phyloP scores from a whole-genome alignment of 2,888 invertebrate genomes.

The Thereva unica region DNA sequence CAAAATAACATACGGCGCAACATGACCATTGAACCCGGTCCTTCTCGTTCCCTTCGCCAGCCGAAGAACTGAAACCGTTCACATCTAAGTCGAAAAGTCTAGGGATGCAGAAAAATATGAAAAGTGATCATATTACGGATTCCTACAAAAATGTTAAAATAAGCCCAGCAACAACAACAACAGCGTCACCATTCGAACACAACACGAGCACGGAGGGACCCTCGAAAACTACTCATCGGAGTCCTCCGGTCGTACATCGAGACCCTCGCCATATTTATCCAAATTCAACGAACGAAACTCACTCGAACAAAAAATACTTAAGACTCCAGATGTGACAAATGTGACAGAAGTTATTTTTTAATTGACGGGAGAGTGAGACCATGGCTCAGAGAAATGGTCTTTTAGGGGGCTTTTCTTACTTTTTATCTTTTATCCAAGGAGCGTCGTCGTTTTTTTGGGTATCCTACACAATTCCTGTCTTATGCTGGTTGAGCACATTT shows the following conservation, averaged over 20 bases:
- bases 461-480: not conserved
- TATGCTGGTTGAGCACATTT: slow-evolving; percentile 28
- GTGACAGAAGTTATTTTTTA: slow-evolving; percentile 44
- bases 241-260: no score
- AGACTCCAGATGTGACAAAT: slow-evolving; percentile 39
- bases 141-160: slow-evolving; percentile 16
- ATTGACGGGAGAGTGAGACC: slow-evolving; percentile 36
- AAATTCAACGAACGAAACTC: no score
- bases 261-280: no score
- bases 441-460: slow-evolving; percentile 3
- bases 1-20: not conserved
- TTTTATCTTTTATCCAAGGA: slow-evolving; percentile 26
- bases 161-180: slow-evolving; percentile 1
- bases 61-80: slow-evolving; percentile 19
- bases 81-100: slow-evolving; percentile 1
- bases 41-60: not conserved
- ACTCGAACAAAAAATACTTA: slow-evolving; percentile 3
- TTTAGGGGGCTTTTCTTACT: slow-evolving; percentile 24
- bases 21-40: no score
- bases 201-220: not conserved
- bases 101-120: slow-evolving; percentile 21
- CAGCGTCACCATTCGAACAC: not conserved
- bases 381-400: slow-evolving; percentile 32
- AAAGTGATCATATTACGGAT: slow-evolving; percentile 29
- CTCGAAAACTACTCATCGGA: no score